Percentiles rank a stretch among this genome's conserved stretches.
These are phyloP conservation scores for Thyatira batis DNA, from an alignment of 2,888 invertebrate genomes.

Conservation along the genomic window DNA sequence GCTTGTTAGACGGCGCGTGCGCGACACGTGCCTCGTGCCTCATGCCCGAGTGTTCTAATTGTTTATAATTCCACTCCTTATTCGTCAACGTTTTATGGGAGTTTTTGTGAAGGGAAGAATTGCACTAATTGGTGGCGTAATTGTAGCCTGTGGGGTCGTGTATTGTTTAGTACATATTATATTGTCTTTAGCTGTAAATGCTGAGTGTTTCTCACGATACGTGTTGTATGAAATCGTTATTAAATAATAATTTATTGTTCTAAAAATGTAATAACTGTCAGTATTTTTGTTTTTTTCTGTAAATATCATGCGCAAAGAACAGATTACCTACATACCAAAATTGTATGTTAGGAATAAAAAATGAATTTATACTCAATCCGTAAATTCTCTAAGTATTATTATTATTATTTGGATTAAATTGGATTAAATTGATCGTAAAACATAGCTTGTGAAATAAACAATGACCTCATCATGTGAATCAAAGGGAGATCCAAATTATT, in stretches of 20 bases:
- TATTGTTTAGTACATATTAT: slow-evolving; percentile 18
- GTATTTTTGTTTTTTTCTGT: too few species aligned
- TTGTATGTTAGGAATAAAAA: too few species aligned
- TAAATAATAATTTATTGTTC: not conserved
- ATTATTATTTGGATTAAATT: too few species aligned
- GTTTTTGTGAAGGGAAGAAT: slow-evolving; percentile 30
- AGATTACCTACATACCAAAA: too few species aligned
- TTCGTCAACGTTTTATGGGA: slow-evolving; percentile 32
- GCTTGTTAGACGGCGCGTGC: slow-evolving; percentile 65
- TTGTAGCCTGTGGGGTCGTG: slow-evolving; percentile 6
- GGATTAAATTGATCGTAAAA: too few species aligned
- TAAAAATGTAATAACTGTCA: too few species aligned
- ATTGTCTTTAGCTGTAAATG: slow-evolving; percentile 12
- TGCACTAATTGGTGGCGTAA: slow-evolving; percentile 37
- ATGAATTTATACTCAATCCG: too few species aligned
- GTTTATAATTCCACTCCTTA: slow-evolving; percentile 59
- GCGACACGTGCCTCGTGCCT: slow-evolving; percentile 60
- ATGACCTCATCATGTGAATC: not conserved
- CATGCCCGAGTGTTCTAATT: slow-evolving; percentile 59
- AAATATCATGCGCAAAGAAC: too few species aligned
- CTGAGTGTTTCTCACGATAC: not conserved
- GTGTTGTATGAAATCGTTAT: not conserved
- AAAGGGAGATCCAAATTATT: slow-evolving; percentile 52
- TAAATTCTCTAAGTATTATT: too few species aligned
- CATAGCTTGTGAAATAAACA: too few species aligned